phyloP scores from a whole-genome alignment of 2,888 invertebrate species.

The Agriotes lineatus region DNA sequence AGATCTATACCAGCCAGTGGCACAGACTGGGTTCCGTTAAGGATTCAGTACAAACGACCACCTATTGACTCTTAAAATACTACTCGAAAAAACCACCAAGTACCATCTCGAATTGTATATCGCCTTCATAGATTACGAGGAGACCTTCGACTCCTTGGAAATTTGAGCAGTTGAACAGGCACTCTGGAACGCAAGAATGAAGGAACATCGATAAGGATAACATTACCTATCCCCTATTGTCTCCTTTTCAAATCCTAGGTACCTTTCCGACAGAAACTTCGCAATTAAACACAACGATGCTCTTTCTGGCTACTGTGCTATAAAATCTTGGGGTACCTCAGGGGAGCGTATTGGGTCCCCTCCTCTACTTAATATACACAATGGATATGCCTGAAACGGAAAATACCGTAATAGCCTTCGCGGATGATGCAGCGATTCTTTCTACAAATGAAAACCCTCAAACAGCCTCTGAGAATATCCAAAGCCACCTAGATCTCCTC shows the following conservation, averaged over 20 bases:
- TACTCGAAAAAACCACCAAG: background rate
- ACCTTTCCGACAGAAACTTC: too few species aligned
- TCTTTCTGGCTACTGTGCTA: background rate
- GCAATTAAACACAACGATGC: background rate
- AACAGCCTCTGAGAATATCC: background rate
- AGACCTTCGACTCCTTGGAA: background rate
- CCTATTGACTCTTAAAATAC: background rate
- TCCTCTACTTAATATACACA: too few species aligned
- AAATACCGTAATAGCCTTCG: background rate
- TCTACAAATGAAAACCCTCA: too few species aligned
- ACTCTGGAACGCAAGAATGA: too few species aligned
- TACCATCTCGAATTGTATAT: too few species aligned
- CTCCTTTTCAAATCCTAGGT: background rate
- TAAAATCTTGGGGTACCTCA: too few species aligned
- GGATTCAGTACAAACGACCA: background rate
- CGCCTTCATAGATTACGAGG: background rate
- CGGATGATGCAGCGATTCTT: too few species aligned
- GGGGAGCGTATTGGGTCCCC: too few species aligned
- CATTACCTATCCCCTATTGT: too few species aligned
- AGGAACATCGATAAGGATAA: too few species aligned
- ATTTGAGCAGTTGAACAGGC: background rate
- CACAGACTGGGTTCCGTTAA: background rate
- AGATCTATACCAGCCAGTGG: too few species aligned
- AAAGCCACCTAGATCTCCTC: background rate
- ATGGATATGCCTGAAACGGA: too few species aligned